Conservation (phyloP, 2,113 vertebrate species). For the Melanocharis versteri region DNA sequence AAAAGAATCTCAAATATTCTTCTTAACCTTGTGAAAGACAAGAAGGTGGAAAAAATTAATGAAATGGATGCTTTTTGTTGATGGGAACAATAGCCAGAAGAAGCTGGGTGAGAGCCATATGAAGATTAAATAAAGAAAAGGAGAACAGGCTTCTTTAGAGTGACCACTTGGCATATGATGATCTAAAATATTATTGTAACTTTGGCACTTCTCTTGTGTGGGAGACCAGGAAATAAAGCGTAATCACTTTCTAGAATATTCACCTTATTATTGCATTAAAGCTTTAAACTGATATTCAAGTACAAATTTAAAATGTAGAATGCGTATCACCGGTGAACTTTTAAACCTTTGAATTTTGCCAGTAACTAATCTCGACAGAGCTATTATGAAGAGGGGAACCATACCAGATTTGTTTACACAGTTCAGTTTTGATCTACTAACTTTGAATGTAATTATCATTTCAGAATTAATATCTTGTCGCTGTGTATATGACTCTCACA, state of each 20-base stretch:
- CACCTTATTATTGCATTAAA: background rate
- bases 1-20: background rate
- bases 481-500: background rate
- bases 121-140: background rate
- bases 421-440: conserved; percentile 39
- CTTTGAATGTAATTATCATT: conserved; percentile 41
- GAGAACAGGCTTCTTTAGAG: background rate
- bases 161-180: background rate
- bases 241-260: background rate
- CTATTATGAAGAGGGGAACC: conserved; percentile 12
- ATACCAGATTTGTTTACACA: conserved; percentile 36
- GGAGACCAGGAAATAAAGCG: background rate
- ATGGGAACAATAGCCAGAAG: background rate
- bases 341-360: conserved; percentile 9
- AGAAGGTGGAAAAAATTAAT: background rate
- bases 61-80: background rate
- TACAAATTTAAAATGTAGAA: background rate
- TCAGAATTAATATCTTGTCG: conserved; percentile 45
- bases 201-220: background rate
- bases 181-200: background rate
- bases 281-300: background rate
- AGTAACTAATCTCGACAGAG: background rate
- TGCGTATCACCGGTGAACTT: background rate
- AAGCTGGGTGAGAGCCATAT: background rate
- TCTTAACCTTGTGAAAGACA: background rate